phyloP scores from a whole-genome alignment of 2,888 invertebrate genomes.

The Cosmopolites sordidus region DNA sequence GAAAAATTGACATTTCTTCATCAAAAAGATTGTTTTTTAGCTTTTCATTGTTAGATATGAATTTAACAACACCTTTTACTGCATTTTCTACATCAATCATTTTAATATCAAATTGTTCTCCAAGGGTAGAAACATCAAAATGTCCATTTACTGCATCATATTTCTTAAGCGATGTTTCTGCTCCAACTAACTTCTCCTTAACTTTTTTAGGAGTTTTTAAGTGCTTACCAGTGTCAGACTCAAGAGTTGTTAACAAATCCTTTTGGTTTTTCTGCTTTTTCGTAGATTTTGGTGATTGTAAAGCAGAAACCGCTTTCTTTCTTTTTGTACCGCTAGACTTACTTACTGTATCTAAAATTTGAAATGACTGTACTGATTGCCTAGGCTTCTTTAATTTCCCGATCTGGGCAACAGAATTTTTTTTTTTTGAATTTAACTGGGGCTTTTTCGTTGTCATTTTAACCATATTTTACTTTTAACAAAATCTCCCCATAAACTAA shows the following conservation, averaged over 20 bases:
- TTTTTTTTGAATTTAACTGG: no score
- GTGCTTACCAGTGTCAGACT: no score
- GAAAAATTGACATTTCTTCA: conserved; percentile 55
- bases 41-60: conserved; percentile 39
- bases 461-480: no score
- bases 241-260: no score
- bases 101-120: conserved; percentile 23
- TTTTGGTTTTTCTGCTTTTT: not conserved
- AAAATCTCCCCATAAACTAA: no score
- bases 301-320: not conserved
- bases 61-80: conserved; percentile 36
- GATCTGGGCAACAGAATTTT: no score
- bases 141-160: not conserved
- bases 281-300: not conserved
- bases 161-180: not conserved
- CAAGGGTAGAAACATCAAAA: not conserved
- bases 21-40: conserved; percentile 51
- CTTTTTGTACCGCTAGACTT: not conserved
- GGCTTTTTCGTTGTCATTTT: no score
- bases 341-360: not conserved
- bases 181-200: not conserved
- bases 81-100: conserved; percentile 29
- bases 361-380: not conserved
- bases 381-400: no score
- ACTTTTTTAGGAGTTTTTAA: no score